Evolutionary conservation across 2,797 vertebrate species (phyloP).

Genomic region (Gephyroberyx darwinii): DNA sequence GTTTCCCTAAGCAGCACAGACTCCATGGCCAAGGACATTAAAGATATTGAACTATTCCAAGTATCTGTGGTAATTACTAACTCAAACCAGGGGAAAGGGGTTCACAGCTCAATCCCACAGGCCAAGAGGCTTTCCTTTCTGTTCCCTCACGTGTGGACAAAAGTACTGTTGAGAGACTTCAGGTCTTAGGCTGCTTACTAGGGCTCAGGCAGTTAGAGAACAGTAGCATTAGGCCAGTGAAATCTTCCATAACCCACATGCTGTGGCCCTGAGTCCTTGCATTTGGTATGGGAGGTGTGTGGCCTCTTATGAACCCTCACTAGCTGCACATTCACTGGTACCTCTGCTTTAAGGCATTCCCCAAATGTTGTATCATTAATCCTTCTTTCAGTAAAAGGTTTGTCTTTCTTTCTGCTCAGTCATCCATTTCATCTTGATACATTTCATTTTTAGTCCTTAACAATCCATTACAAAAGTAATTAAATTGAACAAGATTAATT

Average conservation of each 20-base stretch:
- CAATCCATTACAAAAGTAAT: neutral
- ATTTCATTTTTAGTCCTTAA: neutral
- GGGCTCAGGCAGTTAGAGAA: slow-evolving; percentile 17
- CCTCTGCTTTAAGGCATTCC: neutral
- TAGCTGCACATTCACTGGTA: neutral
- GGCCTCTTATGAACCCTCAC: neutral
- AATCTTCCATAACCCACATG: slow-evolving; percentile 11
- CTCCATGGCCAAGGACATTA: slow-evolving; percentile 16
- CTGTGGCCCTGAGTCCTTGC: neutral
- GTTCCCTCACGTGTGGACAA: slow-evolving; percentile 57
- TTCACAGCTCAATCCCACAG: slow-evolving; percentile 42
- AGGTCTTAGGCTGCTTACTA: slow-evolving; percentile 53
- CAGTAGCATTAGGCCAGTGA: slow-evolving; percentile 19
- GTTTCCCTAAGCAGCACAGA: slow-evolving; percentile 24
- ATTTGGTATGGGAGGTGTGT: slow-evolving; percentile 3
- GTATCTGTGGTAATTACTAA: slow-evolving; percentile 42
- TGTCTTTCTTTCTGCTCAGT: neutral
- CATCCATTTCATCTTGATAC: neutral
- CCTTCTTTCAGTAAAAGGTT: neutral
- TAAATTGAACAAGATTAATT: too few species aligned
- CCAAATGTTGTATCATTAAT: neutral
- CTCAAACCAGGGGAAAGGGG: slow-evolving; percentile 28
- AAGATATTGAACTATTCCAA: slow-evolving; percentile 48
- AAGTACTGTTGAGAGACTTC: slow-evolving; percentile 30
- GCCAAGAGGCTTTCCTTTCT: slow-evolving; percentile 55